phyloP scores from a whole-genome alignment of 2,113 vertebrate genomes.

The Chloebia gouldiae region DNA sequence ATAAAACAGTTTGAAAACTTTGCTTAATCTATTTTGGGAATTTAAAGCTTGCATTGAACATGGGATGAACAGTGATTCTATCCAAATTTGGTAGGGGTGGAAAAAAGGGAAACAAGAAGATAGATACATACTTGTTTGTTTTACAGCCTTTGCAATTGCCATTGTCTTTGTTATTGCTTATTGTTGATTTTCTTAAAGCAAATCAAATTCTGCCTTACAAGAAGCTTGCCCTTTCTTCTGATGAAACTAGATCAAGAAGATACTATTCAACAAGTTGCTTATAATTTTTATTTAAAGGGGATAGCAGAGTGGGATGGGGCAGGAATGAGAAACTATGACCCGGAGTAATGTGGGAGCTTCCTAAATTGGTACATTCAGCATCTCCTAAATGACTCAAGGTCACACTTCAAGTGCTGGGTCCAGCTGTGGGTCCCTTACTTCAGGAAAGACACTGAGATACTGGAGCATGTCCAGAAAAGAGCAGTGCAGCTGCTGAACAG shows the following conservation, averaged over 20 bases:
- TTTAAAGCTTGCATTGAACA: neutral
- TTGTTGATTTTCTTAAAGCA: neutral
- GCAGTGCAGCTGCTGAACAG: rapidly evolving
- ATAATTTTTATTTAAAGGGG: neutral
- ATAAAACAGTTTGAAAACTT: neutral
- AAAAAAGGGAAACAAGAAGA: neutral
- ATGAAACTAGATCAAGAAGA: neutral
- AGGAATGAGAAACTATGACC: neutral
- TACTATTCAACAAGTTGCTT: neutral
- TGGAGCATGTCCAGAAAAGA: neutral
- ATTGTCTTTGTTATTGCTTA: neutral
- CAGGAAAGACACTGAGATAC: neutral
- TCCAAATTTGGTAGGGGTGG: neutral
- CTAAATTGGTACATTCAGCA: neutral
- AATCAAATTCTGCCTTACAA: neutral
- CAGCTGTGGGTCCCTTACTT: neutral
- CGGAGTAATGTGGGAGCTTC: neutral
- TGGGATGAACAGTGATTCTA: neutral
- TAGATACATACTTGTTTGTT: neutral
- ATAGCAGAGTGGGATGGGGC: neutral
- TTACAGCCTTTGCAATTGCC: neutral
- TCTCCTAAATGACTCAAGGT: neutral
- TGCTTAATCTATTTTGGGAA: neutral
- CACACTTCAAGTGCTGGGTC: neutral
- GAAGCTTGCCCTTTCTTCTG: neutral